These are phyloP conservation scores for Hydroisotoma schaefferi DNA, from an alignment of 2,888 invertebrate species.

Conservation along the genomic window DNA sequence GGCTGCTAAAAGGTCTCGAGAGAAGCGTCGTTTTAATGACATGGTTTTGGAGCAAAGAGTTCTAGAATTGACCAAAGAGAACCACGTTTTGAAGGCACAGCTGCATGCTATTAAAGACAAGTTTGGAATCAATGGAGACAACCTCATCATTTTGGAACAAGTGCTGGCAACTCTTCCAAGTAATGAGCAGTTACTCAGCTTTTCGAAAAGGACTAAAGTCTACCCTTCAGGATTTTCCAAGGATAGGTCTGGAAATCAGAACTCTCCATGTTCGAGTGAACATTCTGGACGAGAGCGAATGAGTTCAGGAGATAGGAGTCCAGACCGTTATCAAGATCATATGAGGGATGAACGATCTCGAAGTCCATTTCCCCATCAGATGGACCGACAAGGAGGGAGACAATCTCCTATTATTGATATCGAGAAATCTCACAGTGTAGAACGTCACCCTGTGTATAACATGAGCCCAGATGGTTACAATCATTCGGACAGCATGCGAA, in stretches of 20 bases:
- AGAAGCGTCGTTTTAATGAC: constrained; percentile 92
- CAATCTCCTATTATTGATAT: constrained; percentile 45
- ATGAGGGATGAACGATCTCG: constrained; percentile 43
- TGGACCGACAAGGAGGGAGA: neutral
- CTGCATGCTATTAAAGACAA: constrained; percentile 88
- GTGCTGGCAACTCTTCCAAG: constrained; percentile 80
- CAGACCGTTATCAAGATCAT: constrained; percentile 33
- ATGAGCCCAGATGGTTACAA: constrained; percentile 52
- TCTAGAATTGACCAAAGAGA: constrained; percentile 90
- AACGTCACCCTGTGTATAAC: constrained; percentile 42
- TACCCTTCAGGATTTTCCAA: constrained; percentile 48
- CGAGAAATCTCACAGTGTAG: constrained; percentile 38
- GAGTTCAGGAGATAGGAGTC: constrained; percentile 35
- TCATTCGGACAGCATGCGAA: constrained; percentile 29
- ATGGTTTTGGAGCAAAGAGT: constrained; percentile 94
- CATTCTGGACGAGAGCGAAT: constrained; percentile 17
- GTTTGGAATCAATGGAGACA: constrained; percentile 83
- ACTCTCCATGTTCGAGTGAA: neutral
- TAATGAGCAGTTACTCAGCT: constrained; percentile 77
- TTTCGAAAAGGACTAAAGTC: constrained; percentile 69
- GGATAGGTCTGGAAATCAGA: constrained; percentile 14
- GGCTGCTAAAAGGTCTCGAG: constrained; percentile 93
- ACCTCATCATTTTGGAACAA: constrained; percentile 80
- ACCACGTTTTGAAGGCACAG: constrained; percentile 88
- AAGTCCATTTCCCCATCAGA: constrained; percentile 43